These are phyloP conservation scores for Helicorthomorpha holstii DNA, from an alignment of 1,140 invertebrate genomes.

Conservation along the genomic window DNA sequence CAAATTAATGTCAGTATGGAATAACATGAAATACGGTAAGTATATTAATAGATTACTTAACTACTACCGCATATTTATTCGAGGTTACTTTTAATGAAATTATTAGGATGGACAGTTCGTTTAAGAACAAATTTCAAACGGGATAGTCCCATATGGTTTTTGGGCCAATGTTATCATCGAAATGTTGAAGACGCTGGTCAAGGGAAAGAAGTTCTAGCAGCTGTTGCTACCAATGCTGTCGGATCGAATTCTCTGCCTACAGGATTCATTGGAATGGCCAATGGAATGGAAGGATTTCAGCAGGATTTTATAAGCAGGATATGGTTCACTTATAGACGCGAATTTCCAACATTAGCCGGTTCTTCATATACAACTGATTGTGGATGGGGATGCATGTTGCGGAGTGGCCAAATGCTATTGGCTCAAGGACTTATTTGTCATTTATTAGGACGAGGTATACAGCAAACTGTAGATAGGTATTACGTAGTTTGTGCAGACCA, in stretches of 20 bases:
- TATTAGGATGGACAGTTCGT: constrained; percentile 48
- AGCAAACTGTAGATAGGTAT: too few relatives aligned
- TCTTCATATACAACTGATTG: constrained; percentile 62
- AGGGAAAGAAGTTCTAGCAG: not conserved
- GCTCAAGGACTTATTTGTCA: constrained; percentile 59
- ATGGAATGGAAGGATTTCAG: constrained; percentile 52
- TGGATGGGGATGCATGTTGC: constrained; percentile 77
- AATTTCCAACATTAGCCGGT: constrained; percentile 57
- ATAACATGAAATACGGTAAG: constrained; percentile 71
- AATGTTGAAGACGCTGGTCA: constrained; percentile 28
- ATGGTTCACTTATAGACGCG: constrained; percentile 66
- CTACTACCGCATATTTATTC: not conserved
- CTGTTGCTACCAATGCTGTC: constrained; percentile 14
- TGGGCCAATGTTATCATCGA: constrained; percentile 63
- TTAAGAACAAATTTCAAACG: constrained; percentile 65
- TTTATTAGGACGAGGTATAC: constrained; percentile 49
- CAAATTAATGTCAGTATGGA: constrained; percentile 66
- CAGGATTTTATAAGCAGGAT: constrained; percentile 54
- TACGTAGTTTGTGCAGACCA: not conserved
- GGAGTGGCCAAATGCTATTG: constrained; percentile 73
- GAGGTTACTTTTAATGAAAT: not conserved
- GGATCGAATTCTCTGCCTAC: constrained; percentile 18
- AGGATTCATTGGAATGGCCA: constrained; percentile 17
- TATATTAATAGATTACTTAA: not conserved
- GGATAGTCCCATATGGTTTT: constrained; percentile 65